phyloP scores from a whole-genome alignment of 1,140 invertebrate species.

The Trichonephila inaurata region DNA sequence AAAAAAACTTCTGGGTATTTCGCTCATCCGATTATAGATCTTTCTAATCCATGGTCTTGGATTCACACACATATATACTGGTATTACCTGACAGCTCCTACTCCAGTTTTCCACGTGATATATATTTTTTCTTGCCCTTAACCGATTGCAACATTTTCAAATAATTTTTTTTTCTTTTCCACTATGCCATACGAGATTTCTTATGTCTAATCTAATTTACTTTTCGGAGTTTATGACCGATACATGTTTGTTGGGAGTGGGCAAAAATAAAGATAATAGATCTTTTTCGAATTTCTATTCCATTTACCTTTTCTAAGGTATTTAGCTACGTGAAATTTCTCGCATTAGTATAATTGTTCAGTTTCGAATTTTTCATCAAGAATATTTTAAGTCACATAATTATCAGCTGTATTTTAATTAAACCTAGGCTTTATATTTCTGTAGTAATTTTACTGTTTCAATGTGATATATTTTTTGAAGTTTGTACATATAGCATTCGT shows the following conservation, averaged over 20 bases:
- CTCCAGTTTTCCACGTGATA: neutral
- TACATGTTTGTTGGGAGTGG: neutral
- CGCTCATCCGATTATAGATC: neutral
- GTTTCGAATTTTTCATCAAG: no score
- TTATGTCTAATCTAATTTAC: conserved; percentile 7
- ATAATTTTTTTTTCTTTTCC: neutral
- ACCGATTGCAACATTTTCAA: neutral
- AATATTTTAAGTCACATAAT: no score
- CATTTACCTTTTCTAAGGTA: neutral
- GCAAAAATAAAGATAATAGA: neutral
- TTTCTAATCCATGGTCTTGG: neutral
- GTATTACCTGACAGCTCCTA: neutral
- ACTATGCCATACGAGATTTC: neutral
- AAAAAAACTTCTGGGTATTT: neutral
- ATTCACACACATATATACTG: neutral
- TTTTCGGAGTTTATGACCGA: neutral
- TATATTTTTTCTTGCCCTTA: neutral
- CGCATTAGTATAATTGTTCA: no score
- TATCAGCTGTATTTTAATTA: no score
- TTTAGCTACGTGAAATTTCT: no score
- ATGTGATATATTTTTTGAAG: no score
- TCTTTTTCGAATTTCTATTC: neutral
- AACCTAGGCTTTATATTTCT: no score
- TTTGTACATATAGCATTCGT: no score
- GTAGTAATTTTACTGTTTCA: no score